These are phyloP conservation scores for Rhagophthalmus giganteus DNA, from an alignment of 2,888 invertebrate species.

Conservation along the genomic window DNA sequence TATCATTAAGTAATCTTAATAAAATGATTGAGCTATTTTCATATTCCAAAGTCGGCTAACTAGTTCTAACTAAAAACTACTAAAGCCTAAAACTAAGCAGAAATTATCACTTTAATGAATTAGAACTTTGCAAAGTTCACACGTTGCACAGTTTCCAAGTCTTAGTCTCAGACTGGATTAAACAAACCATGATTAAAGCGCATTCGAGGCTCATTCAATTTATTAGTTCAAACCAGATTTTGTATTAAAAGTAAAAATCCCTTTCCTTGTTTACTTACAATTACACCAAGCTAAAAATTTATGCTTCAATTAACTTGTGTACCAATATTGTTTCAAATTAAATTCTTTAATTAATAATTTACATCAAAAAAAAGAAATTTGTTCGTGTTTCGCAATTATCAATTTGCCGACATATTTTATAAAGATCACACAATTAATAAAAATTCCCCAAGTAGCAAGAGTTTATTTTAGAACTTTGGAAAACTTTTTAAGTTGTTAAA, in stretches of 20 bases:
- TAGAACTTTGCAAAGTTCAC: constrained; percentile 6
- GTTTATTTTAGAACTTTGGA: constrained; percentile 6
- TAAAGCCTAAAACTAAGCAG: background rate
- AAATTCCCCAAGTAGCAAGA: background rate
- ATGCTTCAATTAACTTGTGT: no score
- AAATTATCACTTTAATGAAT: constrained; percentile 12
- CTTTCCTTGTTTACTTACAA: no score
- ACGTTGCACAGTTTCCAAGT: constrained; percentile 12
- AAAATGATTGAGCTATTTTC: no score
- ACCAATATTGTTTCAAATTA: no score
- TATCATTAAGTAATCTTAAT: no score
- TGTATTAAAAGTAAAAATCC: background rate
- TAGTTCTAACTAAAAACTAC: no score
- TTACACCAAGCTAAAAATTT: no score
- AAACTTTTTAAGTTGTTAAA: constrained; percentile 8
- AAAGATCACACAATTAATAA: constrained; percentile 1
- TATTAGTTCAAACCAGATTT: constrained; percentile 8
- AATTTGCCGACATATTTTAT: no score
- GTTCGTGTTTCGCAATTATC: no score
- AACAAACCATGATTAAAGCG: constrained; percentile 18
- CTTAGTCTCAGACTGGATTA: constrained; percentile 11
- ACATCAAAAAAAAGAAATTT: no score
- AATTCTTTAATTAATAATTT: no score
- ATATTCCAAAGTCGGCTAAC: no score
- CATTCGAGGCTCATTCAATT: constrained; percentile 13